Evolutionary conservation across 2,888 invertebrate species (phyloP).

Genomic region (Drosophila anomalata): DNA sequence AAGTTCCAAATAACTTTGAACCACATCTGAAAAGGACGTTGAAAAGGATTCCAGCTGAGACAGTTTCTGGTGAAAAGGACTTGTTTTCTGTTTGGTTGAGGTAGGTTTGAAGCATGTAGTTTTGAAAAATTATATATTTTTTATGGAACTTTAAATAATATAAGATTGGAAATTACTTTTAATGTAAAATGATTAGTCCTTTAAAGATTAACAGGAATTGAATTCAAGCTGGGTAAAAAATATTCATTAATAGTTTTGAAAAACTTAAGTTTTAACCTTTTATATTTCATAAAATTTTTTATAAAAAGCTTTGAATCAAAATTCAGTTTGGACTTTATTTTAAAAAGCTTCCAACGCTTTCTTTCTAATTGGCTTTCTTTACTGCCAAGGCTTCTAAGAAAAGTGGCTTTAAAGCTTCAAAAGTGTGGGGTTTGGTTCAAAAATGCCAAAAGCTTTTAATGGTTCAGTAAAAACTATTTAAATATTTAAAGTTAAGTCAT

Average conservation of each 20-base stretch:
- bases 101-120: neutral
- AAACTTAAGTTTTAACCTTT: no score
- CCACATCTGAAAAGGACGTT: constrained; percentile 15
- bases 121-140: neutral
- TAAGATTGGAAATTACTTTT: no score
- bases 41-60: neutral
- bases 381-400: neutral
- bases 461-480: neutral
- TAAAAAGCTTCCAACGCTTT: neutral
- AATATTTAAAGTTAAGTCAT: neutral
- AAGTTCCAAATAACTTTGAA: constrained; percentile 25
- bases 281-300: no score
- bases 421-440: neutral
- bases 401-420: neutral
- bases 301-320: neutral
- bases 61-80: neutral
- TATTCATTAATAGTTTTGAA: no score
- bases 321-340: neutral
- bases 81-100: neutral
- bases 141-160: no score
- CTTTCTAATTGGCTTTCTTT: neutral
- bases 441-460: neutral
- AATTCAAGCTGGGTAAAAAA: no score
- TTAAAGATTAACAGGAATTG: no score
- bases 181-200: no score